Evolutionary conservation across 2,888 invertebrate genomes (phyloP).

Genomic region (Xanthorhoe designata): DNA sequence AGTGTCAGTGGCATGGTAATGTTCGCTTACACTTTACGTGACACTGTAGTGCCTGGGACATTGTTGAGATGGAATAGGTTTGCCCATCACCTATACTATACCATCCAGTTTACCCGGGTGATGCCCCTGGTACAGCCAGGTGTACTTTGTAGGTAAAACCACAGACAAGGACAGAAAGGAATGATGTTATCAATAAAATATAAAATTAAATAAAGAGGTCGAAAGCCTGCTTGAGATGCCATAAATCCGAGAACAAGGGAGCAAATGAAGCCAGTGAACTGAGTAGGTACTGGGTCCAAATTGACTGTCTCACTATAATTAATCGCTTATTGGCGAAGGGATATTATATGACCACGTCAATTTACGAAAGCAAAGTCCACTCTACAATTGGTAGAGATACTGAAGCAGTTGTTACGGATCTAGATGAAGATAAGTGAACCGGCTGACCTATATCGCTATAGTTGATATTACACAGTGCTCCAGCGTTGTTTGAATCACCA

Average conservation of each 20-base stretch:
- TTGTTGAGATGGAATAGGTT: too few species aligned
- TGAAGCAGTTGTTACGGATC: conserved; percentile 20
- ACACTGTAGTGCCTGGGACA: too few species aligned
- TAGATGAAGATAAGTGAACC: conserved; percentile 36
- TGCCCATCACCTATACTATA: too few species aligned
- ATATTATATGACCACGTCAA: conserved; percentile 74
- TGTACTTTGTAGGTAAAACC: too few species aligned
- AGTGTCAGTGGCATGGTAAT: too few species aligned
- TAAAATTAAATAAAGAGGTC: background rate
- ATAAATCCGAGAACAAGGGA: conserved; percentile 9
- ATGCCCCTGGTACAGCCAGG: too few species aligned
- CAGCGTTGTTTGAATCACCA: background rate
- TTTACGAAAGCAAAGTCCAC: conserved; percentile 61
- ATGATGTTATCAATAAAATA: too few species aligned
- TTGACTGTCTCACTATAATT: conserved; percentile 73
- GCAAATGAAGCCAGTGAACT: conserved; percentile 72
- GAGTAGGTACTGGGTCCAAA: conserved; percentile 64
- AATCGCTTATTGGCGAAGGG: conserved; percentile 69
- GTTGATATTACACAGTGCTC: background rate
- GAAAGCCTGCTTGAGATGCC: background rate
- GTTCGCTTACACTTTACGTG: too few species aligned
- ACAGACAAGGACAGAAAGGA: too few species aligned
- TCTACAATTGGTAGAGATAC: conserved; percentile 24
- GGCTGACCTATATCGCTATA: conserved; percentile 28
- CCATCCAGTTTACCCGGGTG: too few species aligned